Percentiles rank a stretch among this genome's conserved stretches.
Conservation (phyloP, 2,113 vertebrate genomes). For the Trachemys scripta region DNA sequence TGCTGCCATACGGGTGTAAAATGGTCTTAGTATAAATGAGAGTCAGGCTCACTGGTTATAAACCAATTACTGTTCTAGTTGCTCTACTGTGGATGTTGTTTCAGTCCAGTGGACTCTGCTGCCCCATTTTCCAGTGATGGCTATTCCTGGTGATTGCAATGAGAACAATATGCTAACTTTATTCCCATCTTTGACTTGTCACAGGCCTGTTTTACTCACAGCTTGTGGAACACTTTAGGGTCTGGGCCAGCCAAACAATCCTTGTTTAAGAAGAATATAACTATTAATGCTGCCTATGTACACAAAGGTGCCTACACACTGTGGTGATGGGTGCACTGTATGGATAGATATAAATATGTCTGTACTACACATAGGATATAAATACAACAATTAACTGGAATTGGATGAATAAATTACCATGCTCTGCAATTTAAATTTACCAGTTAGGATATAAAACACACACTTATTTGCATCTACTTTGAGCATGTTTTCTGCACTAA, state of each 20-base stretch:
- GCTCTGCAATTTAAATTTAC: slow-evolving; percentile 14
- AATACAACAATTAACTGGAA: slow-evolving; percentile 38
- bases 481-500: neutral
- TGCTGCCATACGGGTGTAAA: neutral
- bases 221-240: neutral
- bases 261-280: slow-evolving; percentile 10
- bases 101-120: slow-evolving; percentile 11
- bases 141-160: slow-evolving; percentile 1
- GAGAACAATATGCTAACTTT: neutral
- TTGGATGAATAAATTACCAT: slow-evolving; percentile 35
- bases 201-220: slow-evolving; percentile 2
- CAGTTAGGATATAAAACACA: neutral
- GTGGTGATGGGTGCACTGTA: neutral
- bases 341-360: slow-evolving; percentile 15
- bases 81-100: slow-evolving; percentile 9
- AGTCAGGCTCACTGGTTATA: slow-evolving; percentile 5
- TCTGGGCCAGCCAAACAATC: neutral
- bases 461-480: slow-evolving; percentile 22
- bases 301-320: neutral
- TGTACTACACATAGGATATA: slow-evolving; percentile 18
- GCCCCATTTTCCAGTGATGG: neutral
- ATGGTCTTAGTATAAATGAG: neutral
- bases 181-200: neutral
- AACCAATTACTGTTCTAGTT: neutral
- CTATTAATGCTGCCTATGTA: neutral